phyloP scores from a whole-genome alignment of 2,888 invertebrate genomes.

The Syrista parreyssii region DNA sequence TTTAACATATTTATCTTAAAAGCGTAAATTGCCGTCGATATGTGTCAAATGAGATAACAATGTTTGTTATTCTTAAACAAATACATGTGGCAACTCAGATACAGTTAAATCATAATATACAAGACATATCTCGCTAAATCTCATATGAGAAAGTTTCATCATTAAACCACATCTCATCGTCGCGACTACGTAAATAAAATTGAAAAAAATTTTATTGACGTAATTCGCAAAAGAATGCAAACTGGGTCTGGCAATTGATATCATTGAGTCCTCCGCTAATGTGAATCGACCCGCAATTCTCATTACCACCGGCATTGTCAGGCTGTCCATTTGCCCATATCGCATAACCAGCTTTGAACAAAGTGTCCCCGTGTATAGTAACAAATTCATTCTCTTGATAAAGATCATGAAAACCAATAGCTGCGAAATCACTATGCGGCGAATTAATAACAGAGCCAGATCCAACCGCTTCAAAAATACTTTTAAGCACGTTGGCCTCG shows the following conservation, averaged over 20 bases:
- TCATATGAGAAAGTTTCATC: background rate
- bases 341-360: constrained; percentile 9
- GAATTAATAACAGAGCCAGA: background rate
- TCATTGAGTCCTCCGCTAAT: constrained; percentile 7
- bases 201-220: too few species aligned
- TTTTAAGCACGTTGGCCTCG: constrained; percentile 4
- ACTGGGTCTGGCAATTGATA: background rate
- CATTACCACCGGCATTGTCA: background rate
- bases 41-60: too few species aligned
- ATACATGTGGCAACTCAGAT: too few species aligned
- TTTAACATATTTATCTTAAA: too few species aligned
- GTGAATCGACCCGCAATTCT: constrained; percentile 1
- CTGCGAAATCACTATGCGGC: background rate
- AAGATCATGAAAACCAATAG: constrained; percentile 11
- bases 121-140: too few species aligned
- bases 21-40: too few species aligned
- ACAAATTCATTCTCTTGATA: constrained; percentile 1
- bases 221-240: constrained; percentile 7
- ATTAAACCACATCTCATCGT: background rate
- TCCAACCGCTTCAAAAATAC: background rate
- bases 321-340: constrained; percentile 3
- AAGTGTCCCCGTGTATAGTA: constrained; percentile 3
- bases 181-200: background rate
- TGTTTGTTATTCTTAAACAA: too few species aligned
- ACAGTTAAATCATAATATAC: too few species aligned